Conservation (phyloP, 2,113 vertebrate species). For the Desmodus rotundus region DNA sequence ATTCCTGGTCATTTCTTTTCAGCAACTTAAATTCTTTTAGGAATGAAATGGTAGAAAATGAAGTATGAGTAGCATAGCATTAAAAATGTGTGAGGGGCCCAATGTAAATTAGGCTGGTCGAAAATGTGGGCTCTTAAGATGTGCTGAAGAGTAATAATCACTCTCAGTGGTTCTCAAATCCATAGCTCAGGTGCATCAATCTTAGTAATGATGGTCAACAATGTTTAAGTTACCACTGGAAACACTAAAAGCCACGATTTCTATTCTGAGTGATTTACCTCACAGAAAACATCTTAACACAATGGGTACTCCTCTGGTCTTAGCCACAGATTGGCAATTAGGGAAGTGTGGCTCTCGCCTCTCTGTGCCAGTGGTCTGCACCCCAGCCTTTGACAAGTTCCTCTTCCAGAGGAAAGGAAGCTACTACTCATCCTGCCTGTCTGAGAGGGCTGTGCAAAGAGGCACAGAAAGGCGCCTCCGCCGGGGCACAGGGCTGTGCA, state of each 20-base stretch:
- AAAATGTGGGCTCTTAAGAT: background rate
- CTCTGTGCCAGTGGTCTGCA: background rate
- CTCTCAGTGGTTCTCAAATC: background rate
- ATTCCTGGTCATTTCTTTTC: background rate
- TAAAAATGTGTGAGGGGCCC: background rate
- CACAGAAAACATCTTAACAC: background rate
- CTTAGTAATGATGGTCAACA: background rate
- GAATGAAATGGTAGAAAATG: background rate
- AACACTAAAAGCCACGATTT: background rate
- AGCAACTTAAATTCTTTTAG: background rate
- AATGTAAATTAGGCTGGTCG: background rate
- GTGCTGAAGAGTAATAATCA: background rate
- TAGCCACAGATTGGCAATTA: background rate
- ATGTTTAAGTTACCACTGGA: background rate
- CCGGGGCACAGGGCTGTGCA: accelerated
- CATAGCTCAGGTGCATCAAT: background rate
- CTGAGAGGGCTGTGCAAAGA: background rate
- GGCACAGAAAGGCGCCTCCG: too few species aligned
- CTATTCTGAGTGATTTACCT: background rate
- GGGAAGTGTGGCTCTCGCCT: background rate
- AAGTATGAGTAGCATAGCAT: background rate
- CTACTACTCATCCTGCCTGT: background rate
- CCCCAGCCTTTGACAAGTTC: background rate
- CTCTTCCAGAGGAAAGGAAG: background rate
- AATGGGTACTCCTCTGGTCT: background rate